Conservation (phyloP, 2,797 vertebrate genomes). For the Anas acuta region DNA sequence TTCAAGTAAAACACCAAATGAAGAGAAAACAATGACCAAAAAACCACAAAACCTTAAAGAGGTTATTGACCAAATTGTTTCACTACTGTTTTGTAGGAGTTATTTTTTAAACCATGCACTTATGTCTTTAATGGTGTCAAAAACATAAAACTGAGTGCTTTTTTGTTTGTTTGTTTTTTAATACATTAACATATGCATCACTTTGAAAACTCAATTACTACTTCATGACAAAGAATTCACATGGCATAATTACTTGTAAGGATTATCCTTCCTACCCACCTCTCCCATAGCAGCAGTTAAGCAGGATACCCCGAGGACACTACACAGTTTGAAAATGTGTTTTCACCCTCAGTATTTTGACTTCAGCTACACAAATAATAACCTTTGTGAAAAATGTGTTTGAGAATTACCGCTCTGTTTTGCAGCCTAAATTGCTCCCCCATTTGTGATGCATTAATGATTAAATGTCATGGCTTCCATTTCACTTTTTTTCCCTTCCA, state of each 20-base stretch:
- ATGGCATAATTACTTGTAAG: neutral
- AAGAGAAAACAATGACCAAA: neutral
- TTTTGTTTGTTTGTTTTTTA: too few relatives aligned
- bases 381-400: neutral
- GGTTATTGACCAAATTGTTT: neutral
- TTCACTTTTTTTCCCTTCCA: neutral
- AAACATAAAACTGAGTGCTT: neutral
- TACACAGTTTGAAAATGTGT: neutral
- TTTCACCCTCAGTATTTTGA: neutral
- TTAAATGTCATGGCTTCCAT: neutral
- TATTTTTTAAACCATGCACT: neutral
- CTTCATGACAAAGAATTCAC: neutral
- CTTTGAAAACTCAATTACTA: neutral
- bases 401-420: neutral
- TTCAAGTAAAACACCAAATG: neutral
- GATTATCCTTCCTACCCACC: neutral
- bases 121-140: neutral
- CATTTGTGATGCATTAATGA: neutral
- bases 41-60: neutral
- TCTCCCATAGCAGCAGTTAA: neutral
- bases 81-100: neutral
- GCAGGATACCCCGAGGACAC: neutral
- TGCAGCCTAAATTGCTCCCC: neutral
- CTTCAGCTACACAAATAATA: neutral
- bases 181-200: neutral